Percentiles rank a stretch among this genome's conserved stretches.
Evolutionary conservation across 92 coral and sea anemone genomes (phyloP).

Genomic region (Scolanthus callimorphus): DNA sequence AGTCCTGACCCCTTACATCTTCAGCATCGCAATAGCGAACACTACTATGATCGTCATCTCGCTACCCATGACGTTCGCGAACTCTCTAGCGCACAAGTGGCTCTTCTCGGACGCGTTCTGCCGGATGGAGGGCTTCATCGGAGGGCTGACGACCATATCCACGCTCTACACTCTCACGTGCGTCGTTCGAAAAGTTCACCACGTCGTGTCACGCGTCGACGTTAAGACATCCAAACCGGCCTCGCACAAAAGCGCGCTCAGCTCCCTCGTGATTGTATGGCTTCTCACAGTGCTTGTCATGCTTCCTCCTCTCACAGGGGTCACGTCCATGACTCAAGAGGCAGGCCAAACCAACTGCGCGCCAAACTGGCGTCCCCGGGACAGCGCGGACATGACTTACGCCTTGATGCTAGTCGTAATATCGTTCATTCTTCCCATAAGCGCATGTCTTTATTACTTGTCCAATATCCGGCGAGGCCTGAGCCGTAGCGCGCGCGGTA

Average conservation of each 20-base stretch:
- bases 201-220: constrained; percentile 7
- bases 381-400: constrained; percentile 7
- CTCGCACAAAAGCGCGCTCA: neutral
- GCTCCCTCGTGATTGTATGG: constrained; percentile 17
- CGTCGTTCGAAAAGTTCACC: constrained; percentile 12
- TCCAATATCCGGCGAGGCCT: constrained; percentile 13
- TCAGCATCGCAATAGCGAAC: constrained; percentile 42
- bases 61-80: constrained; percentile 29
- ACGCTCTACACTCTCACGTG: constrained; percentile 20
- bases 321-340: constrained; percentile 24
- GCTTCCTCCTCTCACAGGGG: constrained; percentile 35
- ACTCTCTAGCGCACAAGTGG: constrained; percentile 16
- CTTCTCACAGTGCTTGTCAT: constrained; percentile 11
- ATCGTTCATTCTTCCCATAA: constrained; percentile 22
- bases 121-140: constrained; percentile 20
- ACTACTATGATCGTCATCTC: constrained; percentile 13
- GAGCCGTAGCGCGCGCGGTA: neutral
- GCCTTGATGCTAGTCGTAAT: constrained; percentile 6
- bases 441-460: neutral
- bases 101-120: constrained; percentile 16
- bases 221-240: neutral
- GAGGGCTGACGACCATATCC: constrained; percentile 29
- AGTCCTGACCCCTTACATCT: constrained; percentile 33
- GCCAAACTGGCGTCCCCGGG: constrained; percentile 37
- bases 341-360: constrained; percentile 43